A percentile compares a stretch with the other conserved stretches of the same genome.
phyloP scores from a whole-genome alignment of 2,888 invertebrate species.

The Monoplex corrugatus region DNA sequence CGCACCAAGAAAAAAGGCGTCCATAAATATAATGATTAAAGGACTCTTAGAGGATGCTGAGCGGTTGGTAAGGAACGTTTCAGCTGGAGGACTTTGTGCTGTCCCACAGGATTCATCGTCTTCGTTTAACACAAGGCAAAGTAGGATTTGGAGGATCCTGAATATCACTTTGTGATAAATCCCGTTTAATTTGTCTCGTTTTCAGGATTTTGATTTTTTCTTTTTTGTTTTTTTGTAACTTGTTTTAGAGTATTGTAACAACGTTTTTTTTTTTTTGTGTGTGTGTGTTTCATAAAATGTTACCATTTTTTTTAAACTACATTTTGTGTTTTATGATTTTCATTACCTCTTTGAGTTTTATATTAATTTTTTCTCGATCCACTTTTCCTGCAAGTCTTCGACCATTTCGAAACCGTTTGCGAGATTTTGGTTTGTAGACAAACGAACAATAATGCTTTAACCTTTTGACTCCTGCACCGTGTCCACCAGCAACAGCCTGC shows the following conservation, averaged over 20 bases:
- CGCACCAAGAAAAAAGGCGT: not conserved
- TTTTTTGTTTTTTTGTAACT: not conserved
- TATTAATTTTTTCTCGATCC: no score
- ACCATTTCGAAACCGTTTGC: no score
- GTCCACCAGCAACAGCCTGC: not conserved
- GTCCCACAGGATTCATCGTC: no score
- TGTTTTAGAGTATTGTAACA: no score
- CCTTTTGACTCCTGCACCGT: not conserved
- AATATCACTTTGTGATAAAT: not conserved
- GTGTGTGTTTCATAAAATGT: not conserved
- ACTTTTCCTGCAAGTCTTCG: no score
- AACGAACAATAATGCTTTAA: not conserved
- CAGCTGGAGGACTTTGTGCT: not conserved
- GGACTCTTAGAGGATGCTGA: not conserved
- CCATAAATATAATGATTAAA: not conserved
- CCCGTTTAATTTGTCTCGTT: not conserved
- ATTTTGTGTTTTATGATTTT: no score
- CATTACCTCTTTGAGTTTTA: no score
- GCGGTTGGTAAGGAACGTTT: not conserved
- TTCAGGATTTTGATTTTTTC: not conserved
- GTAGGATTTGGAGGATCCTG: no score
- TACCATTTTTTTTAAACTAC: no score
- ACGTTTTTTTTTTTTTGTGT: not conserved
- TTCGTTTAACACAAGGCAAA: no score
- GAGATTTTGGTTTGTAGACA: no score